phyloP scores from a whole-genome alignment of 2,797 vertebrate genomes.

The Hippopotamyrus pictus region DNA sequence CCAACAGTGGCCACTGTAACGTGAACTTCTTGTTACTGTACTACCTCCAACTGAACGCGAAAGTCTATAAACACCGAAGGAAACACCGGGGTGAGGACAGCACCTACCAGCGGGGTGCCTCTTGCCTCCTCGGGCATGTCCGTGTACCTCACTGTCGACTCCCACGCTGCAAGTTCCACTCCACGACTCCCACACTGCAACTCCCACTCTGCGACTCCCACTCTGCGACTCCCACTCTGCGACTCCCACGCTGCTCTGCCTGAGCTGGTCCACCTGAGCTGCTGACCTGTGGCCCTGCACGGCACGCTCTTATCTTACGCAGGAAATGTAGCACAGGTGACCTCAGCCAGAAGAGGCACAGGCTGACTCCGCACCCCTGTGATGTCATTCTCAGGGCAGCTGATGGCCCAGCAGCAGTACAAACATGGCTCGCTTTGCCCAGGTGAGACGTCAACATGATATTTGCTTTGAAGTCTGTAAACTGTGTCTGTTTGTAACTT shows the following conservation, averaged over 20 bases:
- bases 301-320: not conserved
- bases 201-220: no score
- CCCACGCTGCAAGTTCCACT: no score
- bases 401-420: not conserved
- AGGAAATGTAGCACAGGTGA: slow-evolving; percentile 40
- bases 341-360: slow-evolving; percentile 36
- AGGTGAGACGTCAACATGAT: not conserved
- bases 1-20: not conserved
- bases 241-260: no score
- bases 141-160: slow-evolving; percentile 6
- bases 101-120: slow-evolving; percentile 57
- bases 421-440: not conserved
- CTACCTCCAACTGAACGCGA: not conserved
- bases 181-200: no score
- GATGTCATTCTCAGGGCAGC: not conserved
- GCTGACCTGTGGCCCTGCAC: not conserved
- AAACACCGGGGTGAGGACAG: not conserved
- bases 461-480: not conserved
- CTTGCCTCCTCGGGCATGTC: slow-evolving; percentile 53
- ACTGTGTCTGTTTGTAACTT: not conserved
- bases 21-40: not conserved
- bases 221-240: no score
- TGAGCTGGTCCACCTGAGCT: slow-evolving; percentile 1
- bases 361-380: not conserved
- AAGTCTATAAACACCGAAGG: not conserved